Evolutionary conservation across 2,888 invertebrate species (phyloP), one percentile per base, ranked within the genome.

Genomic region (Lacanobia wlatinum): DNA sequence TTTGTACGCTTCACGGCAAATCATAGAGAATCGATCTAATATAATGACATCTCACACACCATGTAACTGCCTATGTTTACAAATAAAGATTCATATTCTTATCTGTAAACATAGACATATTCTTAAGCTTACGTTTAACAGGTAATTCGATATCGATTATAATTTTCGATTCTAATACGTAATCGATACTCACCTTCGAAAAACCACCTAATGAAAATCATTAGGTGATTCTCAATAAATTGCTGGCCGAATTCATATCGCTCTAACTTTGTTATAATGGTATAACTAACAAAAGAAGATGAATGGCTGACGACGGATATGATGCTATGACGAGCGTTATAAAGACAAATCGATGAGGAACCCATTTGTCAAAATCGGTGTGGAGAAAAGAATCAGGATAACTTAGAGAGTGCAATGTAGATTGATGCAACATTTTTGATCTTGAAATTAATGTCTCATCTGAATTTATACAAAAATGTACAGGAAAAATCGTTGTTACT

Each of bases 291-390:
- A 58, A 64, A 78, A 65, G n/a, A 66, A 59, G 62, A 73, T 53
- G 34, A 69, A 74, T 61, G 34, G 1, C 52, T 52, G 55, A 56
- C 18, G 50, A 67, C 34, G 60, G 56, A 71, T 71, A 62, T 67
- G 59, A 56, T 67, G 40, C 40, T 52, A 59, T 52, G 65, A 75
- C 43, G 58, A 38, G 65, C 62, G 38, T 46, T 72, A 71, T 66
- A 64, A 62, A 76, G 76, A 80, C 67, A 76, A 79, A 79, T 79
- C 81, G 79, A 79, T 76, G 56, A 60, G 50, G 43, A 80, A 72
- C 53, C 21, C 81, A 76, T 80, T 82, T 78, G 65, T 80, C 78
- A 82, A 82, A 80, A 80, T 72, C 62, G 58, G 56, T 61, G 70
- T 52, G 40, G 61, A 56, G 63, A 73, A 64, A 80, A 76, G 78